Evolutionary conservation across 2,888 invertebrate genomes (phyloP), one percentile per base, ranked within the genome.

Genomic region (Seira musarum): DNA sequence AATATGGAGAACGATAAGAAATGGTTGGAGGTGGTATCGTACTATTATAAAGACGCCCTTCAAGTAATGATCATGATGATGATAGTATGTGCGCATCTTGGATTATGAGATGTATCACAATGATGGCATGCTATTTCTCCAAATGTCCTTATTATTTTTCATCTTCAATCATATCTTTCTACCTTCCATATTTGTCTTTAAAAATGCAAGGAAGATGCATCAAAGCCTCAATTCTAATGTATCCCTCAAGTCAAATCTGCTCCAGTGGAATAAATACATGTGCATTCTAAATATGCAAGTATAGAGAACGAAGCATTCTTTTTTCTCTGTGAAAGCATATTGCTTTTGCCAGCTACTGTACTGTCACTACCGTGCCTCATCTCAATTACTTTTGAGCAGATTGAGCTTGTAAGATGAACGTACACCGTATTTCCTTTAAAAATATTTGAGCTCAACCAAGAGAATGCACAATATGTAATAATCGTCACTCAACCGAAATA

Each of bases 401-500:
- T 46, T 49, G 68, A 46, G 66, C 46, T 21, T 22, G 24, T 67
- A 17, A 53, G 13, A 8, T 3, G 13, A 53, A 15, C 15, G 15
- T n/a, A 17, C 53, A 3, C 17, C 53, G 3, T 17, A 53, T 53
- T 53, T 53, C 17, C 40, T n/a, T 30, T 15, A 53, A 53, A 30
- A 53, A 53, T 2, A 17, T 53, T 3, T 17, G 53, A 53, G 53
- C 15, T 53, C 6, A n/a, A 53, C n/a, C 30, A 30, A 30, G 8
- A n/a, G 17, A 53, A 53, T 53, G 53, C 53, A 53, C 53, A 53
- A 53, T 53, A 53, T 53, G n/a, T 53, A 53, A 49, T 69, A 46
- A 63, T 75, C 75, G 66, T 30, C 75, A 68, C 24, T 68, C 75
- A 75, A 75, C 68, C 75, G 75, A 68, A 75, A 75, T 75, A 75